Evolutionary conservation across 2,113 vertebrate genomes (phyloP), one percentile per base, ranked within the genome.

Genomic region (Malurus melanocephalus): DNA sequence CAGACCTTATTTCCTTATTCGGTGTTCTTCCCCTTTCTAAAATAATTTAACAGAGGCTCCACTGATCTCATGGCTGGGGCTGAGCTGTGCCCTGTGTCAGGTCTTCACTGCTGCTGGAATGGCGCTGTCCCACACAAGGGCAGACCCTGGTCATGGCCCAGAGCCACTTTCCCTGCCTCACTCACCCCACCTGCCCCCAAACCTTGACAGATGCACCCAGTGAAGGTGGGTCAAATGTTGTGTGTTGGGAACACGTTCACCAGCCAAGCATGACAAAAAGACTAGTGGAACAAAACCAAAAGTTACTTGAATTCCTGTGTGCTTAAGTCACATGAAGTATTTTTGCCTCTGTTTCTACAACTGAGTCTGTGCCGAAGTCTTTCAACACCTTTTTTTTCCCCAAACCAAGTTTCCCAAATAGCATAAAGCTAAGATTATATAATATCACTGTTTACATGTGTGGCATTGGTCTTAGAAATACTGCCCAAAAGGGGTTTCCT

Each of bases 311-410:
- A 80, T 94, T 83, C 48, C 57, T 59, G 0, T 16, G 28, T 77
- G 16, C 45, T 84, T 67, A 33, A 83, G 9, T 76, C 51, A 80
- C 10, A 24, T 11, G 6, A 20, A 49, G 10, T 89, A 40, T 65
- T 86, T 79, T 62, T 88, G 32, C 35, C 18, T 88, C 42, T 65
- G 5, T 89, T 83, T 88, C 42, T 86, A 72, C 80, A 83, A 61
- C 23, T 27, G 30, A 45, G n/a, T 45, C 27, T 21, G 11, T 74
- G 76, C 49, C 49, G 57, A 78, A 11, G 23, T 78, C 32, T 87
- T 80, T 71, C 26, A 80, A 32, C 7, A 33, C 27, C 11, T 40
- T 52, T 69, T 65, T 60, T 52, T 15, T n/a, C 24, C 24, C 38
- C 10, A 64, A 55, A 83, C n/a, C 8, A 60, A n/a, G 27, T 88